Percentiles rank a stretch among this genome's conserved stretches.
Evolutionary conservation across 2,888 invertebrate species (phyloP).

Genomic region (Neelides folsomi): DNA sequence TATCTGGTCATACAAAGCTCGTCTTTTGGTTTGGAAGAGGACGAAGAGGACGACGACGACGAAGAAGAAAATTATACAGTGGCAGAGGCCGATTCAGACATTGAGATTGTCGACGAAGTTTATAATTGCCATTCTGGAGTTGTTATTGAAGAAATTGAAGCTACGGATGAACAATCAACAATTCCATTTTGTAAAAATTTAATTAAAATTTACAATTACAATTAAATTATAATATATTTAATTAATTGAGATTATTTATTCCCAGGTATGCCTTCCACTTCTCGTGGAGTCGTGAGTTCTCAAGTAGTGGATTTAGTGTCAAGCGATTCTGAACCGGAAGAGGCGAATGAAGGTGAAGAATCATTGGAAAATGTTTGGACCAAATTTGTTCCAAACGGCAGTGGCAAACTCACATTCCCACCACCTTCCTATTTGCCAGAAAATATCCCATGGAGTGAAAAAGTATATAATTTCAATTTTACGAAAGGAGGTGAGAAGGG

Average conservation of each 20-base stretch:
- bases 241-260: too few species aligned
- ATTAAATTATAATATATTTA: neutral
- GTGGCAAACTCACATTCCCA: conserved; percentile 11
- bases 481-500: conserved; percentile 14
- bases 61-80: conserved; percentile 10
- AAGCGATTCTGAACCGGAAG: conserved; percentile 16
- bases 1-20: too few species aligned
- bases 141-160: conserved; percentile 16
- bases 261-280: conserved; percentile 16
- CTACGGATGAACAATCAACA: conserved; percentile 3
- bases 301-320: conserved; percentile 17
- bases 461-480: conserved; percentile 16
- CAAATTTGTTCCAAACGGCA: conserved; percentile 16
- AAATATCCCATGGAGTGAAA: conserved; percentile 7
- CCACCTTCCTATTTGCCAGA: conserved; percentile 12
- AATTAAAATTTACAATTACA: conserved; percentile 4
- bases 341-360: conserved; percentile 1
- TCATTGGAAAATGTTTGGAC: conserved; percentile 11
- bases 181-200: conserved; percentile 4
- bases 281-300: conserved; percentile 5
- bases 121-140: conserved; percentile 12
- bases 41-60: too few species aligned
- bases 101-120: conserved; percentile 20
- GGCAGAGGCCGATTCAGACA: conserved; percentile 19
- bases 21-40: too few species aligned